Percentiles rank a stretch among this genome's conserved stretches.
Evolutionary conservation across 1,140 invertebrate species (phyloP).

Genomic region (Neodiprion lecontei): DNA sequence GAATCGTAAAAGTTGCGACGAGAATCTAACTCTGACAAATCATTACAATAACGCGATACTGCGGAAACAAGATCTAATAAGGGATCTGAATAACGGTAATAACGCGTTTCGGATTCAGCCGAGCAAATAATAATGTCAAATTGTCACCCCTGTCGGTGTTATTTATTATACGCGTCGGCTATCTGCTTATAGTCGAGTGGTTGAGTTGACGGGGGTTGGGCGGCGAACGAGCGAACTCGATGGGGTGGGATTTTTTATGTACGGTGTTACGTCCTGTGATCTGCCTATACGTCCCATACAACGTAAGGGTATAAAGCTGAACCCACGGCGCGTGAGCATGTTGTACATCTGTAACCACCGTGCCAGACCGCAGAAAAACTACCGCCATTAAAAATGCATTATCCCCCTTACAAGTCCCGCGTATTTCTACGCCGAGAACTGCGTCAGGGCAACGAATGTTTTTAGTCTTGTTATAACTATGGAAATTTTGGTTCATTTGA

Average conservation of each 20-base stretch:
- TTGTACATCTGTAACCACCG: constrained; percentile 2
- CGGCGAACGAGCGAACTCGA: no score
- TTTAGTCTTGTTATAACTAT: not conserved
- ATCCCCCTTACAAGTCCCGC: not conserved
- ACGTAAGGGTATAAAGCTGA: no score
- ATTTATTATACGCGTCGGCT: not conserved
- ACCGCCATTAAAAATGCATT: constrained; percentile 1
- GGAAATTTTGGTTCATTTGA: no score
- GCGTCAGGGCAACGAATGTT: not conserved
- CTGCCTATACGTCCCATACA: no score
- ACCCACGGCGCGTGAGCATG: not conserved
- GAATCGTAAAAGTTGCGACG: no score
- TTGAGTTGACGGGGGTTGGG: no score
- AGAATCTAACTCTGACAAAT: no score
- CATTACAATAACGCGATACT: no score
- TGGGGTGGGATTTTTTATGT: no score
- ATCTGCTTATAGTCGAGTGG: no score
- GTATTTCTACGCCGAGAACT: no score
- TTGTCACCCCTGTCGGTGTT: constrained; percentile 3
- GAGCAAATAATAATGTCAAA: constrained; percentile 8
- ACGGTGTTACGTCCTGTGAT: no score
- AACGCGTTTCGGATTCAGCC: constrained; percentile 4
- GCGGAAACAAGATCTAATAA: not conserved
- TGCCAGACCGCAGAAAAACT: not conserved
- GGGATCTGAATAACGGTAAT: not conserved